Conservation (phyloP, 2,797 vertebrate species). For the Novumbra hubbsi region DNA sequence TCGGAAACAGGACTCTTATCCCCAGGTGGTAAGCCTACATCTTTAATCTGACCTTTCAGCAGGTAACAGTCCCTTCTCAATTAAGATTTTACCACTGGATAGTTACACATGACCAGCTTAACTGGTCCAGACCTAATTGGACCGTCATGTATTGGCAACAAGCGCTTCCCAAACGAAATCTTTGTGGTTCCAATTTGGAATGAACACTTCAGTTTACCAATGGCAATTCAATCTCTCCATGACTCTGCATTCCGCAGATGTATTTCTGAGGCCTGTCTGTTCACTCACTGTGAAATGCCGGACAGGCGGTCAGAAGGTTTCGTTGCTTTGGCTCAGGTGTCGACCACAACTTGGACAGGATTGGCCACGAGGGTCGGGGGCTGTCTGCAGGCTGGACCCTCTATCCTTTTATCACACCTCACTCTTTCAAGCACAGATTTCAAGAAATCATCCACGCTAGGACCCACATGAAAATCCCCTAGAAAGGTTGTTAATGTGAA, state of each 20-base stretch:
- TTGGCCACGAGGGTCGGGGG: neutral
- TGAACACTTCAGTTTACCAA: slow-evolving; percentile 1
- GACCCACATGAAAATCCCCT: too few relatives aligned
- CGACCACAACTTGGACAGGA: slow-evolving; percentile 1
- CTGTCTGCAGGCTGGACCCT: slow-evolving; percentile 5
- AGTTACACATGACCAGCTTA: slow-evolving; percentile 9
- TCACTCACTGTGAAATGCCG: neutral
- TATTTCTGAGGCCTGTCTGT: neutral
- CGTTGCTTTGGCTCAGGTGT: slow-evolving; percentile 27
- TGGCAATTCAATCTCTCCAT: slow-evolving; percentile 8
- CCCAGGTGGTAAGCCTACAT: slow-evolving; percentile 6
- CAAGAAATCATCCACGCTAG: too few relatives aligned
- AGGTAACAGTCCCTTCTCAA: slow-evolving; percentile 1
- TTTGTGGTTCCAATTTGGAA: slow-evolving; percentile 8
- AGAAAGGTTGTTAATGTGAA: too few relatives aligned
- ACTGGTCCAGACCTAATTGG: slow-evolving; percentile 13
- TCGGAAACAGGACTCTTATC: neutral
- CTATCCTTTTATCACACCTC: too few relatives aligned
- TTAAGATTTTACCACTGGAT: slow-evolving; percentile 19
- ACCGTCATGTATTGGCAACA: neutral
- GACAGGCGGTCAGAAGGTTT: slow-evolving; percentile 17
- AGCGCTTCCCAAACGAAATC: slow-evolving; percentile 18
- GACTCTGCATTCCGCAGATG: slow-evolving; percentile 5
- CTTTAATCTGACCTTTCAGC: neutral
- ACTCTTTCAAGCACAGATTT: too few relatives aligned